These are phyloP conservation scores for Lissonota sp. DNA, from an alignment of 2,888 invertebrate genomes.

Conservation along the genomic window DNA sequence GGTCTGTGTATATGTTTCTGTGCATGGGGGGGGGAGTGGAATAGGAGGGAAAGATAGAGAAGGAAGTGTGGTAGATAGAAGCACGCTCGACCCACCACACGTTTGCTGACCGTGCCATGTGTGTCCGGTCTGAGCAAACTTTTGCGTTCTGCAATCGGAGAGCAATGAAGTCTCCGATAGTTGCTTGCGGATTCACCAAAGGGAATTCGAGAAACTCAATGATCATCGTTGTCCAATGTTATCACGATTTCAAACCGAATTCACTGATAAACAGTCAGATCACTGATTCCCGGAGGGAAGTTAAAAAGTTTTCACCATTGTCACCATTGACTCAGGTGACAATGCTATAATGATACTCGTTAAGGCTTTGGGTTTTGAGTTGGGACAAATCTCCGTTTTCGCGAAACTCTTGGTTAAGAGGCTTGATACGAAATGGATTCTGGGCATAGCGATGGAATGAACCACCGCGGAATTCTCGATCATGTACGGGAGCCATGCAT, in stretches of 20 bases:
- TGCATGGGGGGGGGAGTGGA: not conserved
- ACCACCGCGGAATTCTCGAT: slow-evolving; percentile 43
- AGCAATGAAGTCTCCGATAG: slow-evolving; percentile 22
- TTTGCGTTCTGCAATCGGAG: slow-evolving; percentile 7
- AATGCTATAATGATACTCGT: not conserved
- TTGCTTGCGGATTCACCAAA: slow-evolving; percentile 4
- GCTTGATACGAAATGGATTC: slow-evolving; percentile 56
- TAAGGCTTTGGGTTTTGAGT: not conserved
- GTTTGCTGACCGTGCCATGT: slow-evolving; percentile 48
- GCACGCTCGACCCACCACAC: slow-evolving; percentile 27
- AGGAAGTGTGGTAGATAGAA: slow-evolving; percentile 11
- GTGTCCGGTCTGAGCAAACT: slow-evolving; percentile 40
- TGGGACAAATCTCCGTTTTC: too few species aligned
- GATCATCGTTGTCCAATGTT: not conserved
- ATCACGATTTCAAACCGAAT: slow-evolving; percentile 14
- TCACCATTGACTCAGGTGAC: not conserved
- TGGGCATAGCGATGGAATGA: slow-evolving; percentile 56
- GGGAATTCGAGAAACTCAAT: not conserved
- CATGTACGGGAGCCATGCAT: slow-evolving; percentile 68
- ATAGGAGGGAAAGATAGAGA: slow-evolving; percentile 2
- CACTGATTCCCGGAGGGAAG: not conserved
- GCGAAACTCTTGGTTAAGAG: not conserved
- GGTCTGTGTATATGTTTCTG: slow-evolving; percentile 15
- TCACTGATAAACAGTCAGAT: slow-evolving; percentile 11
- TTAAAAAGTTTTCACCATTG: slow-evolving; percentile 1